These are phyloP conservation scores for Drosophila asahinai DNA, from an alignment of 1,140 invertebrate genomes.

Conservation along the genomic window DNA sequence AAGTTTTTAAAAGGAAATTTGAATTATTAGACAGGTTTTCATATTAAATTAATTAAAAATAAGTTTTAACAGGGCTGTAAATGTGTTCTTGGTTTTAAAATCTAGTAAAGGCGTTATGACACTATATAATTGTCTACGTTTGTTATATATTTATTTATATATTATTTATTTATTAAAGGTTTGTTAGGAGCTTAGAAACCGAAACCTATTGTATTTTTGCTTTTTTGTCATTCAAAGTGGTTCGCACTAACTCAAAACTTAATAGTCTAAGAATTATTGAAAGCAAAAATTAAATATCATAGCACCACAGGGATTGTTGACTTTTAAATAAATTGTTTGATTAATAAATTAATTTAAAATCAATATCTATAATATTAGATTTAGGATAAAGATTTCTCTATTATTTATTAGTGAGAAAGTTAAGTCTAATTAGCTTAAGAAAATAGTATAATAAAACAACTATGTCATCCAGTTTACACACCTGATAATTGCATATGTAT, in stretches of 20 bases:
- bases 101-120: neutral
- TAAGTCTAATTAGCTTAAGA: neutral
- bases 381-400: neutral
- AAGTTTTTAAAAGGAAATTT: no score
- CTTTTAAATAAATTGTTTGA: no score
- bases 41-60: neutral
- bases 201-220: neutral
- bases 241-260: no score
- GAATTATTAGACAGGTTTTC: neutral
- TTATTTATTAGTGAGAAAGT: neutral
- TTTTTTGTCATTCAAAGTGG: neutral
- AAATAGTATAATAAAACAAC: neutral
- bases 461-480: neutral
- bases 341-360: no score
- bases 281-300: neutral
- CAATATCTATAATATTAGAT: neutral
- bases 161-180: neutral
- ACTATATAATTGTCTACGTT: neutral
- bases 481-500: no score
- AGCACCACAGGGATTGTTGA: neutral
- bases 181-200: neutral
- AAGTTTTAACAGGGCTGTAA: no score
- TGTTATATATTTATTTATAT: no score
- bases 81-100: neutral
- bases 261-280: no score